Conservation (phyloP, 2,797 vertebrate genomes). For the Peromyscus aztecus region DNA sequence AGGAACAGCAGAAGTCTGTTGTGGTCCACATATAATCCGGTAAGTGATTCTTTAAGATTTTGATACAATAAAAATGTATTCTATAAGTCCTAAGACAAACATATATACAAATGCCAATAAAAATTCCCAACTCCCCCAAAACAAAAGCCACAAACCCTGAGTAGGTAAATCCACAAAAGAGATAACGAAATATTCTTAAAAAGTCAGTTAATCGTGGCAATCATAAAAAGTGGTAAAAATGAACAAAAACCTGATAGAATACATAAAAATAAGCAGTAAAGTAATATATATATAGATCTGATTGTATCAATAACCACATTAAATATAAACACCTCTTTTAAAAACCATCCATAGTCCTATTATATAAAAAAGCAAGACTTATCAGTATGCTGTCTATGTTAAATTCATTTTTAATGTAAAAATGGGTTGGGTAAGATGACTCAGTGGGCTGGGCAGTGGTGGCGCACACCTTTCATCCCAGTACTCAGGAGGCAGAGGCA, state of each 20-base stretch:
- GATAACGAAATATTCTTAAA: background rate
- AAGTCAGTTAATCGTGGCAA: background rate
- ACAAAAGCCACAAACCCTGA: background rate
- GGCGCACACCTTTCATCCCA: background rate
- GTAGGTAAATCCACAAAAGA: background rate
- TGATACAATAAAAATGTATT: background rate
- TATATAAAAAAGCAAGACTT: background rate
- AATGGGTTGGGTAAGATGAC: background rate
- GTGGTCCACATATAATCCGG: background rate
- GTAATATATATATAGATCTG: background rate
- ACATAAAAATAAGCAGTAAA: constrained; percentile 17
- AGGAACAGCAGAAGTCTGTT: background rate
- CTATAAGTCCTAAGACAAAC: background rate
- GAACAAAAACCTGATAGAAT: background rate
- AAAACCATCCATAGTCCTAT: background rate
- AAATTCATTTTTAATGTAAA: background rate
- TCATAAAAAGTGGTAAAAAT: constrained; percentile 12
- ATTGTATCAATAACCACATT: background rate
- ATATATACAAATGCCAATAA: background rate
- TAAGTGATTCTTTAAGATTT: constrained; percentile 12
- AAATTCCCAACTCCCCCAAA: background rate
- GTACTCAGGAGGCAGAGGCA: no score
- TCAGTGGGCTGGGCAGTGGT: background rate
- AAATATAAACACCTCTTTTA: background rate
- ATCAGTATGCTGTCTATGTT: background rate